Evolutionary conservation across 2,113 vertebrate species (phyloP).

Genomic region (Grallaria varia): DNA sequence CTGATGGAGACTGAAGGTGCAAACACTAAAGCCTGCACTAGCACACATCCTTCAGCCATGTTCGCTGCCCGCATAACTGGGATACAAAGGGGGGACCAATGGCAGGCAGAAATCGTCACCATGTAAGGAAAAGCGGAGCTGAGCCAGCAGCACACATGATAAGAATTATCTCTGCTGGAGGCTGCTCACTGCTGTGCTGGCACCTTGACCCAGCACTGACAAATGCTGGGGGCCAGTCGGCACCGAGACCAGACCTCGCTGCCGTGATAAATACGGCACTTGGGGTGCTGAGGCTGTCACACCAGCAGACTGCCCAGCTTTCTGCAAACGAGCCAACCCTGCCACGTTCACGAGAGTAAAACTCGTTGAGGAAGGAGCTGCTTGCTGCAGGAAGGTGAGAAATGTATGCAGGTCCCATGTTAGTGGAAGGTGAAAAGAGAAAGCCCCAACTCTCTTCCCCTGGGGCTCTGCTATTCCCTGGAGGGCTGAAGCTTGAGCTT

Average conservation of each 20-base stretch:
- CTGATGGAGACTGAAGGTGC: fast-evolving
- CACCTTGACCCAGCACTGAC: background rate
- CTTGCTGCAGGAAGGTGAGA: background rate
- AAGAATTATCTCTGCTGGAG: background rate
- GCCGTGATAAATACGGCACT: background rate
- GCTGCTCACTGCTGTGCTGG: fast-evolving
- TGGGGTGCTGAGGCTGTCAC: fast-evolving
- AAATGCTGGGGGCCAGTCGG: fast-evolving
- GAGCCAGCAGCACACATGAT: background rate
- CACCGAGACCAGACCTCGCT: fast-evolving
- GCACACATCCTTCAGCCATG: fast-evolving
- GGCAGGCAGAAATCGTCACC: background rate
- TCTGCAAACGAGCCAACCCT: background rate
- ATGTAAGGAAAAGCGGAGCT: background rate
- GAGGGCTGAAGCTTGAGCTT: background rate
- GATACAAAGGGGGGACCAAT: fast-evolving
- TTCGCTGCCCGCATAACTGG: background rate
- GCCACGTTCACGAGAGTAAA: fast-evolving
- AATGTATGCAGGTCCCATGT: fast-evolving
- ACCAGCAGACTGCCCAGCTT: background rate
- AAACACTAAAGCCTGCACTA: background rate
- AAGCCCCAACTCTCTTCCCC: fast-evolving
- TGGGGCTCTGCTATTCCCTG: background rate
- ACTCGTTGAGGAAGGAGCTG: background rate
- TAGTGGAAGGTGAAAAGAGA: background rate